Evolutionary conservation across 1,140 invertebrate genomes (phyloP), one percentile per base, ranked within the genome.

Genomic region (Drosophila lacertosa): DNA sequence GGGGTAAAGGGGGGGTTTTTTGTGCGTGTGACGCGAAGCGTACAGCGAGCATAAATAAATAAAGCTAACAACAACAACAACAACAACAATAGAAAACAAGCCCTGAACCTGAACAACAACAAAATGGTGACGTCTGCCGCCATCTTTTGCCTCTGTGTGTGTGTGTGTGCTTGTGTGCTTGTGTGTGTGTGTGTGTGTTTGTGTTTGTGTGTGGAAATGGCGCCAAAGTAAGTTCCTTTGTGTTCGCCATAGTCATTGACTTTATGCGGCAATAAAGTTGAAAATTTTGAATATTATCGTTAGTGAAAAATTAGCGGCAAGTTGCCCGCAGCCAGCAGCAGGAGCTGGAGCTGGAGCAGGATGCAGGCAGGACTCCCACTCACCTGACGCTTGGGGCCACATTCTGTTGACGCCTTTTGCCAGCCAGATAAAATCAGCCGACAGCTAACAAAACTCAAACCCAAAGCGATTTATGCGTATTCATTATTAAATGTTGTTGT

Each of bases 241-340:
- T 29, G 29, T 16, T 40, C 50, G 67, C 55, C 79, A 78, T 75
- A 76, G 81, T 63, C 76, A 69, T 86, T 82, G 66, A 69, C 53
- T 86, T 88, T 82, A 86, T 86, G 70, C 67, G 67, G 74, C 82
- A 72, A 82, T 88, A 88, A 88, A 88, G 77, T 88, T 78, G 78
- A 88, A 88, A 88, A 88, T 88, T 88, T 78, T 82, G 78, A 88
- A 89, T 88, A 89, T 88, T 78, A 88, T 88, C 82, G 82, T 89
- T 89, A 88, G 82, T 82, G 78, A 75, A 88, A 86, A 88, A 88
- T 88, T 88, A 88, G 82, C 84, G 74, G 72, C 66, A 78, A 89
- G 66, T 81, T 72, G 79, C 42, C 51, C 44, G 33, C 13, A 22
- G 35, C 40, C 6, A 2, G 15, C 24, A 29, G n/a, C n/a, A 39